Base-by-base conservation (phyloP, 2,888 invertebrate genomes). In the Fabriciana adippe region DNA sequence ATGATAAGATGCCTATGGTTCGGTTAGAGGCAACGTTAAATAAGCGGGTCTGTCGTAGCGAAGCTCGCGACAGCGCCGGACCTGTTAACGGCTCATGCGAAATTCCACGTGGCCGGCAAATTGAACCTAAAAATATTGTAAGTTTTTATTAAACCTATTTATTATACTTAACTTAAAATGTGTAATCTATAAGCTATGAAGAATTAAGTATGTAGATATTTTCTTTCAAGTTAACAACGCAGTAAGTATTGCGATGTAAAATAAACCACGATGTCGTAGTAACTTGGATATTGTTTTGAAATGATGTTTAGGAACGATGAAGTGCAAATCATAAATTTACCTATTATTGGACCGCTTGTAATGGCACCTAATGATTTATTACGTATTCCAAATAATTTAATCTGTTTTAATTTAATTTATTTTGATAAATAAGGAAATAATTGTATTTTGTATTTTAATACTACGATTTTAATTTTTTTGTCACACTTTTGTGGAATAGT, bases 71-170 rank as follows among this genome's bases (percentile, higher is more conserved):
- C 87, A 87, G 87, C 83, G 80, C 74, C 82, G 86, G 87, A 84
- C 82, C 82, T 73, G 79, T 69, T 75, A 74, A 72, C 77, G 81
- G 78, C 76, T 74, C 72, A 70, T 61, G 57, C 60, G 73, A 72
- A 65, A 76, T 35, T 87, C 83, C 92, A 92, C 92, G 92, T 92
- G 92, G 89, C 83, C 84, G 87, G 82, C 80, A 74, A 78, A 60
- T 69, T 76, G 75, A 82, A 82, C 83, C 82, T 81, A 80, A 84
- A 11, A 85, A 83, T 79, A 73, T 73, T 75, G 90, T 91, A 77
- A 90, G 90, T 90, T 78, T 71, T 59, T 63, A 62, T 61, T 56
- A 21, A 54, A 35, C 14, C 18, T 61, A 53, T 61, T 61, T 61
- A 53, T 61, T 61, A n/a, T 51, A 8, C n/a, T 61, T 21, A 35